Percentiles rank a stretch among this genome's conserved stretches.
These are phyloP conservation scores for Helicoverpa assulta DNA, from an alignment of 2,888 invertebrate genomes.

Conservation along the genomic window DNA sequence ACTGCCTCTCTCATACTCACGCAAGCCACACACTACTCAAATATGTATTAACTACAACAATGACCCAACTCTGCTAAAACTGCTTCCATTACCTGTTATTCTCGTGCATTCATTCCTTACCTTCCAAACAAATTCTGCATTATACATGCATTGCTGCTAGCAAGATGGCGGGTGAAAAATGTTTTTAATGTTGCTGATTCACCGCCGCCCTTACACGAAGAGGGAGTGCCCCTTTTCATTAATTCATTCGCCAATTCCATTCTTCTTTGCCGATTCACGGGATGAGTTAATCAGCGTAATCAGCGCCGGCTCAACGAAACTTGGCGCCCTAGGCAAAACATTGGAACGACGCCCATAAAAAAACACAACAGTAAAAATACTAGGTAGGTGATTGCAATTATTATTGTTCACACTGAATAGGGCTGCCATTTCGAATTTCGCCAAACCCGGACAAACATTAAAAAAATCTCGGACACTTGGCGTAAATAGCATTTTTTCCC, in stretches of 20 bases:
- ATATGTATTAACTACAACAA: constrained; percentile 7
- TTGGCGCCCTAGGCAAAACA: too few species aligned
- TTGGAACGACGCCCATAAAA: too few species aligned
- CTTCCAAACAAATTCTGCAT: constrained; percentile 15
- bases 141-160: constrained; percentile 37
- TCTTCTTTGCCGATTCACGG: constrained; percentile 51
- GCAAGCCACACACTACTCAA: background rate
- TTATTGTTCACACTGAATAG: too few species aligned
- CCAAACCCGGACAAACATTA: too few species aligned
- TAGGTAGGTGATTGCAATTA: too few species aligned
- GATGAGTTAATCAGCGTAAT: constrained; percentile 59
- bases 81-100: constrained; percentile 15
- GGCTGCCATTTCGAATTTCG: too few species aligned
- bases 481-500: too few species aligned
- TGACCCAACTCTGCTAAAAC: constrained; percentile 11
- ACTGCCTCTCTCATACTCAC: background rate
- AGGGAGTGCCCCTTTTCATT: constrained; percentile 62
- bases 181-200: constrained; percentile 49
- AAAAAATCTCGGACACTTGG: too few species aligned
- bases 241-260: constrained; percentile 48
- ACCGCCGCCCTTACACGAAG: constrained; percentile 55
- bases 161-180: constrained; percentile 60
- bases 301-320: too few species aligned
- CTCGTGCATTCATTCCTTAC: constrained; percentile 16
- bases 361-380: too few species aligned